Conservation (phyloP, 2,888 invertebrate genomes). For the Brachyptera risi region DNA sequence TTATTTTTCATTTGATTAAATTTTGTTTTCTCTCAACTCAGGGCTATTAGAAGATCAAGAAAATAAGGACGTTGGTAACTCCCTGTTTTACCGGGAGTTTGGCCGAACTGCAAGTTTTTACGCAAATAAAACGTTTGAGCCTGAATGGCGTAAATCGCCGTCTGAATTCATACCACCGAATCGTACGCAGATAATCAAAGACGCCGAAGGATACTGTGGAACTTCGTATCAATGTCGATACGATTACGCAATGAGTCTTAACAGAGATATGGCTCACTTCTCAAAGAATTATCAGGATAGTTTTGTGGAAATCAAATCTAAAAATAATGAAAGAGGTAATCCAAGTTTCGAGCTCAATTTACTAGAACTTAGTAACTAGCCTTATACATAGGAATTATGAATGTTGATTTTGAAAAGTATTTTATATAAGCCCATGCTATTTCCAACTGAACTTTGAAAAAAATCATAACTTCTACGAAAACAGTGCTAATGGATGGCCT, state of each 20-base stretch:
- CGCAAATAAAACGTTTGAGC: constrained; percentile 71
- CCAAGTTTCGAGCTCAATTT: too few relatives aligned
- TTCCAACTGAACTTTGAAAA: too few relatives aligned
- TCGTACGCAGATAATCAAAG: constrained; percentile 56
- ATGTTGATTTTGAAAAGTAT: too few relatives aligned
- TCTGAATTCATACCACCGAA: constrained; percentile 69
- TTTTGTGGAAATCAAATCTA: constrained; percentile 48
- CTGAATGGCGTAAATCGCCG: constrained; percentile 67
- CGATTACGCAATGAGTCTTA: constrained; percentile 81
- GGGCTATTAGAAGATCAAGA: constrained; percentile 80
- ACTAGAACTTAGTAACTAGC: too few relatives aligned
- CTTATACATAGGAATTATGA: too few relatives aligned
- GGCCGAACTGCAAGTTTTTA: constrained; percentile 77
- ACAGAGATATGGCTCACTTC: constrained; percentile 80
- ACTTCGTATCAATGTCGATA: constrained; percentile 82
- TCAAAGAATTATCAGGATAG: constrained; percentile 77
- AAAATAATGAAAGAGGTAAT: constrained; percentile 46
- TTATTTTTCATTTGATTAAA: too few relatives aligned
- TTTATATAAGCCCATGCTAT: too few relatives aligned
- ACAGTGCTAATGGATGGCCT: too few relatives aligned
- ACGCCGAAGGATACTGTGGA: constrained; percentile 69
- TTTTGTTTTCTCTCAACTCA: constrained; percentile 38
- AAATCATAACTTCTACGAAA: too few relatives aligned
- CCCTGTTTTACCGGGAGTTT: constrained; percentile 74
- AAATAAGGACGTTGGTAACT: constrained; percentile 64